Conservation (phyloP, 30 jellyfish, hydroid and myxozoan genomes). For the Aurelia aurita region DNA sequence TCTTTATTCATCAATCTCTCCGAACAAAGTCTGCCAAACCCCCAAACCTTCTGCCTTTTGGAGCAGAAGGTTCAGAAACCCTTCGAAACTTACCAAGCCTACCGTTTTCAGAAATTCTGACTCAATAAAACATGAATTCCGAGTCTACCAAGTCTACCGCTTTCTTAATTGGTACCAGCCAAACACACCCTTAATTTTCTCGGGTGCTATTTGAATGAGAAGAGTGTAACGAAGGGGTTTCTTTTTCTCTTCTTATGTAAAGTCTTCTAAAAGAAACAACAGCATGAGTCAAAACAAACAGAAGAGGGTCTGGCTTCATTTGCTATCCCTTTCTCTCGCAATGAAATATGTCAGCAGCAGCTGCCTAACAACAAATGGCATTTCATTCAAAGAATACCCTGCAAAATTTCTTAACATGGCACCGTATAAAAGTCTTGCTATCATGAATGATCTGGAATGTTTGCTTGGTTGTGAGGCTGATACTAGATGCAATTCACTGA, state of each 20-base stretch:
- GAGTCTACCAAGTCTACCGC: too few species aligned
- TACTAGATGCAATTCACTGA: conserved; percentile 40
- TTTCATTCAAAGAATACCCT: conserved; percentile 5
- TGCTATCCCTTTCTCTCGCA: background rate
- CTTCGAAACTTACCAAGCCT: too few species aligned
- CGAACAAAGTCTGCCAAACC: too few species aligned
- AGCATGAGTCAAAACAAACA: background rate
- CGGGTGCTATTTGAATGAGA: background rate
- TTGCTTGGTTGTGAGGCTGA: conserved; percentile 35
- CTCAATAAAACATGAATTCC: too few species aligned
- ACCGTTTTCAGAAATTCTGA: too few species aligned
- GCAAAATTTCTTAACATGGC: conserved; percentile 1
- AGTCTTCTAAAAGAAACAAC: background rate
- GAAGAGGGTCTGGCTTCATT: background rate
- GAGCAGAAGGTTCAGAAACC: too few species aligned
- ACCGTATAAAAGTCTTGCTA: conserved; percentile 15
- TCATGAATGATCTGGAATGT: conserved; percentile 32
- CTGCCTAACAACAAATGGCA: conserved; percentile 50
- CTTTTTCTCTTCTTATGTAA: background rate
- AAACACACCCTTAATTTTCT: too few species aligned
- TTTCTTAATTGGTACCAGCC: too few species aligned
- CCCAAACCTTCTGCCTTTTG: too few species aligned
- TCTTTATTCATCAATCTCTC: too few species aligned
- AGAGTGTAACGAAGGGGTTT: background rate
- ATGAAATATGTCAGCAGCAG: background rate